Evolutionary conservation across 2,113 vertebrate genomes (phyloP).

Genomic region (Sakesphorus luctuosus): DNA sequence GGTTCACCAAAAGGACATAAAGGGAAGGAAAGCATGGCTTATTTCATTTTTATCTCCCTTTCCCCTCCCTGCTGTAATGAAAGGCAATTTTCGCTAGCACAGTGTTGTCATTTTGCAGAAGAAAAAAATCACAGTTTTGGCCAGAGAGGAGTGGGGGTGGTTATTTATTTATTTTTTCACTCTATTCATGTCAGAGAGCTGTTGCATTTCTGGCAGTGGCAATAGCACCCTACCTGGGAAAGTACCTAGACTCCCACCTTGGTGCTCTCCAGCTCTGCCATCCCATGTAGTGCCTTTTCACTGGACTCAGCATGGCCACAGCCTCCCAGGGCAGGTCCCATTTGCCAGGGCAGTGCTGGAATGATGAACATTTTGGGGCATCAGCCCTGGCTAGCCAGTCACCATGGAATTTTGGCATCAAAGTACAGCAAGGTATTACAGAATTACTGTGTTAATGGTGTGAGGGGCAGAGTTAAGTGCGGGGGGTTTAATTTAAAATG

Average conservation of each 20-base stretch:
- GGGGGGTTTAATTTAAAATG: neutral
- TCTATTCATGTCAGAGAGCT: neutral
- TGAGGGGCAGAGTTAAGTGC: neutral
- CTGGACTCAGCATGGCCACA: neutral
- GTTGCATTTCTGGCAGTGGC: neutral
- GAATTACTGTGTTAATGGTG: neutral
- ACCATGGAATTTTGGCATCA: neutral
- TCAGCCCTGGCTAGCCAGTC: neutral
- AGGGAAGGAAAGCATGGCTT: neutral
- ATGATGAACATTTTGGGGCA: neutral
- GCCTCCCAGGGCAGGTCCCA: neutral
- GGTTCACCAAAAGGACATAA: neutral
- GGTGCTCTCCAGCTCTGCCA: neutral
- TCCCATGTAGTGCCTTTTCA: accelerated
- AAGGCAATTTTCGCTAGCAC: conserved; percentile 19
- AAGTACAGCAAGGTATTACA: neutral
- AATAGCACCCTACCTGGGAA: neutral
- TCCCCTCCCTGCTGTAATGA: neutral
- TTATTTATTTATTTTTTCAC: neutral
- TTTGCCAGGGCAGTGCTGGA: neutral
- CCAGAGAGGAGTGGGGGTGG: neutral
- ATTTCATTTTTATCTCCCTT: conserved; percentile 41
- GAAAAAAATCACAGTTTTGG: conserved; percentile 21
- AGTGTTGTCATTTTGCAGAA: neutral
- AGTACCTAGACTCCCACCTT: neutral